Conservation (phyloP, 2,113 vertebrate genomes). For the Rhinolophus sinicus region DNA sequence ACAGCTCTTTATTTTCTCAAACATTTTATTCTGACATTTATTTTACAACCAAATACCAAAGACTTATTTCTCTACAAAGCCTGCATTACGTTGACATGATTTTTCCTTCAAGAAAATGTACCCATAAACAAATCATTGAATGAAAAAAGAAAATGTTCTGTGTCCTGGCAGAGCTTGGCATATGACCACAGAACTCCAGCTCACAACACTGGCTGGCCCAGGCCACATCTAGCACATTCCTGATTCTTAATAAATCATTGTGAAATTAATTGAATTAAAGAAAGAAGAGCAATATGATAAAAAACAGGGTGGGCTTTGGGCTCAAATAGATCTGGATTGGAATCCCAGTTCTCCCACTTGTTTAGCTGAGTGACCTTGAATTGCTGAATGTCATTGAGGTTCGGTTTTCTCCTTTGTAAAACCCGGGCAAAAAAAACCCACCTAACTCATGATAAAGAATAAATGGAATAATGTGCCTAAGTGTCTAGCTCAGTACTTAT, state of each 20-base stretch:
- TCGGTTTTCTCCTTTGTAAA: conserved; percentile 8
- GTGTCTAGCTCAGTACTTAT: neutral
- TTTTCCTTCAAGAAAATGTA: conserved; percentile 76
- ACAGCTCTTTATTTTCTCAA: conserved; percentile 77
- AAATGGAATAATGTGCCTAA: neutral
- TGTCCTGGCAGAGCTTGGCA: neutral
- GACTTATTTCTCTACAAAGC: conserved; percentile 78
- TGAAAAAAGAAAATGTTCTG: conserved; percentile 36
- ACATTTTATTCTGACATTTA: conserved; percentile 81
- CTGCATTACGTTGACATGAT: conserved; percentile 66
- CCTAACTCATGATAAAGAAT: neutral
- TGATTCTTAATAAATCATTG: neutral
- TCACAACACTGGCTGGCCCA: neutral
- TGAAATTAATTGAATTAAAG: neutral
- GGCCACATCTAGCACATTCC: neutral
- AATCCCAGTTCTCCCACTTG: neutral
- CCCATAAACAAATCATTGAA: conserved; percentile 74
- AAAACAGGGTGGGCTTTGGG: neutral
- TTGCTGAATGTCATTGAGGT: neutral
- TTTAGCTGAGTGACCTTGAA: neutral
- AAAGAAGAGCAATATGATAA: neutral
- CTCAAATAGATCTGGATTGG: neutral
- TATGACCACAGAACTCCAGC: neutral
- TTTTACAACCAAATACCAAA: conserved; percentile 81
- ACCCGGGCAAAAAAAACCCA: neutral